Base-by-base conservation (phyloP, 2,113 vertebrate species). In the Oreochromis spilurus region DNA sequence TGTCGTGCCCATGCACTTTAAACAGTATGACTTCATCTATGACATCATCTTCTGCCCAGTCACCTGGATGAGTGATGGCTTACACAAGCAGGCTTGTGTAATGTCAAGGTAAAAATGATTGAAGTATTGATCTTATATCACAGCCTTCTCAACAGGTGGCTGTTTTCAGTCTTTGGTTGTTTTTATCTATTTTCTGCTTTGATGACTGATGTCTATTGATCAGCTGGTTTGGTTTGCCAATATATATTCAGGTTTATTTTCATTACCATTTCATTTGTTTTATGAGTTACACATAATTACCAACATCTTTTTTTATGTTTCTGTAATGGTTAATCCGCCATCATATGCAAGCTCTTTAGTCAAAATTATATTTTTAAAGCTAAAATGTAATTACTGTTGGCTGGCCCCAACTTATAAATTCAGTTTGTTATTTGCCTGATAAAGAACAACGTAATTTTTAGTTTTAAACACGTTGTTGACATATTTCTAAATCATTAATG, bases 71-170 rank as follows among this genome's bases (percentile, higher is more conserved):
- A 55, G 21, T 43, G 21, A 57, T 79, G 13, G 29, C 78, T 60
- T 45, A 82, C 78, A 84, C 79, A 85, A 81, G 60, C 9, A 43
- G 5, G 2, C 26, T 91, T 80, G 83, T 11, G 45, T 84, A 82
- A 88, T 50, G 7, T 55, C 16, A 14, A 58, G 53, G 48, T 82
- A 21, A 85, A 89, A 87, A 70, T 16, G 16, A 82, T 91, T 31
- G 13, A 19, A 6, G 45, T 89, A 88, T 90, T 81, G 91, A 94
- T 94, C 21, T 78, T 82, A 34, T 50, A 79, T 84, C 24, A 40
- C 19, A 52, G 19, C 43, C 79, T 83, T 55, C 85, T 85, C 83
- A 81, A 36, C 81, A 87, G 82, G 89, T 83, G 52, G 54, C 65
- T 82, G 17, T 72, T 86, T 62, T 65, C 77, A 70, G 36, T 84